Conservation (phyloP, 2,888 invertebrate species). For the Eupithecia inturbata region DNA sequence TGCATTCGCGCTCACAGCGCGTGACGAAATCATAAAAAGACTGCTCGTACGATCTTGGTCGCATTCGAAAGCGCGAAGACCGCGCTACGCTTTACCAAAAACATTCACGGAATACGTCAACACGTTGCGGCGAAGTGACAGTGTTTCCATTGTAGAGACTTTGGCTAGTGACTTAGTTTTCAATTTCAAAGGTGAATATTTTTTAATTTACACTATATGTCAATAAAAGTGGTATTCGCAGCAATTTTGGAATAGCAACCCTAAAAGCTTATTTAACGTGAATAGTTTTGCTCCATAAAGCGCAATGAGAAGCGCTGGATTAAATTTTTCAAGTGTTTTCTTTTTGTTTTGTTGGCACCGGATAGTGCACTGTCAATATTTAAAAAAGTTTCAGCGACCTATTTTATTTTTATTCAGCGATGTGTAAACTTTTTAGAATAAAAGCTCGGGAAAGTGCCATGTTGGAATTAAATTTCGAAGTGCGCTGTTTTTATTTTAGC, state of each 20-base stretch:
- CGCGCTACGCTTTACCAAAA: slow-evolving; percentile 60
- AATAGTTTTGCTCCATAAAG: neutral
- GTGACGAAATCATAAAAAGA: slow-evolving; percentile 82
- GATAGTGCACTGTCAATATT: slow-evolving; percentile 6
- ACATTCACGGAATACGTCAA: slow-evolving; percentile 55
- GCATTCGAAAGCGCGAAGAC: slow-evolving; percentile 68
- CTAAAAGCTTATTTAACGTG: neutral
- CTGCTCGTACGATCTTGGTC: slow-evolving; percentile 55
- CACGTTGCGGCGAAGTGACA: slow-evolving; percentile 79
- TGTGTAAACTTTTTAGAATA: slow-evolving; percentile 11
- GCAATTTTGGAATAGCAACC: neutral
- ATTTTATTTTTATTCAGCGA: neutral
- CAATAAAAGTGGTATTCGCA: neutral
- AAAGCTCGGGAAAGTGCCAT: slow-evolving; percentile 1
- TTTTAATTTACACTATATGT: slow-evolving; percentile 31
- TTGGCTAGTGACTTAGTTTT: slow-evolving; percentile 81
- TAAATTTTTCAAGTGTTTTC: slow-evolving; percentile 29
- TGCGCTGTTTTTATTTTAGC: slow-evolving; percentile 6
- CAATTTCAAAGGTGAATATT: slow-evolving; percentile 76
- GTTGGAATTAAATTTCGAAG: slow-evolving; percentile 2
- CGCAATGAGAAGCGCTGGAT: slow-evolving; percentile 15
- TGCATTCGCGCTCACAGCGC: slow-evolving; percentile 66
- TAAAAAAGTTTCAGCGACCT: neutral
- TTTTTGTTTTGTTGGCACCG: slow-evolving; percentile 13
- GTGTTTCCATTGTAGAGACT: slow-evolving; percentile 77